Evolutionary conservation across 2,113 vertebrate genomes (phyloP).

Genomic region (Hucho hucho): DNA sequence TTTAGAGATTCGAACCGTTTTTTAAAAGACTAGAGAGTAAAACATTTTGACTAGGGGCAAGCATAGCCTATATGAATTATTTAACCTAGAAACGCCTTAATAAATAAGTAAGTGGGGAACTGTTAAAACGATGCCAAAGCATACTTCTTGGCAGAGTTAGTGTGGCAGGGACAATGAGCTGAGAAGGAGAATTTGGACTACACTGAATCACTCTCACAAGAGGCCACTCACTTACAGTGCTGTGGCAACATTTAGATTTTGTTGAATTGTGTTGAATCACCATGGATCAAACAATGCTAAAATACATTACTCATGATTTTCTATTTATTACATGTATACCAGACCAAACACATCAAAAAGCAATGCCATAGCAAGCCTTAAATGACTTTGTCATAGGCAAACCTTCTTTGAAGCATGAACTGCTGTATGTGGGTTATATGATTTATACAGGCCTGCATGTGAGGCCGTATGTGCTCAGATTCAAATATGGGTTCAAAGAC

Average conservation of each 20-base stretch:
- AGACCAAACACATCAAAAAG: neutral
- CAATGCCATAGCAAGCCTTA: neutral
- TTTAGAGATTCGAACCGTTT: too few species aligned
- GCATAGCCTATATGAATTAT: constrained; percentile 61
- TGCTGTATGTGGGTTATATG: neutral
- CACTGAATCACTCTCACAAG: constrained; percentile 22
- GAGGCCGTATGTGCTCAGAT: neutral
- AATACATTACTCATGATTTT: neutral
- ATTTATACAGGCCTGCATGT: neutral
- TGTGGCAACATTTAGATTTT: neutral
- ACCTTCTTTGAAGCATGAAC: too few species aligned
- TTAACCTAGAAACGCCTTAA: constrained; percentile 66
- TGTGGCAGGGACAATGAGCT: constrained; percentile 45
- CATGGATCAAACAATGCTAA: neutral
- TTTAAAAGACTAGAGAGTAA: too few species aligned
- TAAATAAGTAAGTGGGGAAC: constrained; percentile 72
- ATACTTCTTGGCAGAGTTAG: constrained; percentile 53
- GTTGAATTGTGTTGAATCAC: neutral
- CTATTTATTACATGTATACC: too few species aligned
- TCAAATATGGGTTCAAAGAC: neutral
- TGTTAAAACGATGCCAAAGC: constrained; percentile 63
- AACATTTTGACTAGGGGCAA: too few species aligned
- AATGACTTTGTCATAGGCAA: neutral
- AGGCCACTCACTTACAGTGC: neutral
- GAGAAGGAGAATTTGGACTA: constrained; percentile 24